These are phyloP conservation scores for Melangyna quadrimaculata DNA, from an alignment of 2,888 invertebrate species.

Conservation along the genomic window DNA sequence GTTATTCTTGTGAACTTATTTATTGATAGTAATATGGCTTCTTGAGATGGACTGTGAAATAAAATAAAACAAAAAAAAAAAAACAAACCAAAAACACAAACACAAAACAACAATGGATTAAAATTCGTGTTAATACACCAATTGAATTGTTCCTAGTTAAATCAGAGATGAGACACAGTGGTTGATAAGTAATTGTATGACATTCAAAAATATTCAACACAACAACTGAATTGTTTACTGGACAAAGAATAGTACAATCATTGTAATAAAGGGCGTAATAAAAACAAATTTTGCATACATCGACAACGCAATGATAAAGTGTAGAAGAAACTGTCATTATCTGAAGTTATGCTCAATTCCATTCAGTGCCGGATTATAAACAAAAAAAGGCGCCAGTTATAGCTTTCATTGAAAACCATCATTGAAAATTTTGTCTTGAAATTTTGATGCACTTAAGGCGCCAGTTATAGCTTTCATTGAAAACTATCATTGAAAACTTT, in stretches of 20 bases:
- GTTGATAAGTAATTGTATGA: no score
- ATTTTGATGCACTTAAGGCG: no score
- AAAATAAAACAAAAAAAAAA: no score
- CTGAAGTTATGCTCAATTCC: background rate
- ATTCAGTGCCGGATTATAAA: background rate
- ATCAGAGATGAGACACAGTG: no score
- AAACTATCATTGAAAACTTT: no score
- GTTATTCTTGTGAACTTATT: slow-evolving; percentile 77
- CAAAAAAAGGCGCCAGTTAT: no score
- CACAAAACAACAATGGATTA: background rate
- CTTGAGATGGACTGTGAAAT: slow-evolving; percentile 12
- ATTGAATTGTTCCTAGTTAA: background rate
- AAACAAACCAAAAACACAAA: no score
- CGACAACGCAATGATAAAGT: background rate
- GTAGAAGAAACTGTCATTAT: background rate
- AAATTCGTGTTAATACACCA: background rate
- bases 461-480: no score
- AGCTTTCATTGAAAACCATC: no score
- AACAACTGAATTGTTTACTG: background rate
- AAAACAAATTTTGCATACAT: background rate
- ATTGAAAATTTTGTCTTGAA: no score
- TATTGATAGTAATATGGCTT: slow-evolving; percentile 67
- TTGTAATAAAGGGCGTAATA: background rate
- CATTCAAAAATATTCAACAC: background rate
- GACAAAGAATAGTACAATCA: background rate